These are phyloP conservation scores for Danio choprae DNA, from an alignment of 2,797 vertebrate genomes.

Conservation along the genomic window DNA sequence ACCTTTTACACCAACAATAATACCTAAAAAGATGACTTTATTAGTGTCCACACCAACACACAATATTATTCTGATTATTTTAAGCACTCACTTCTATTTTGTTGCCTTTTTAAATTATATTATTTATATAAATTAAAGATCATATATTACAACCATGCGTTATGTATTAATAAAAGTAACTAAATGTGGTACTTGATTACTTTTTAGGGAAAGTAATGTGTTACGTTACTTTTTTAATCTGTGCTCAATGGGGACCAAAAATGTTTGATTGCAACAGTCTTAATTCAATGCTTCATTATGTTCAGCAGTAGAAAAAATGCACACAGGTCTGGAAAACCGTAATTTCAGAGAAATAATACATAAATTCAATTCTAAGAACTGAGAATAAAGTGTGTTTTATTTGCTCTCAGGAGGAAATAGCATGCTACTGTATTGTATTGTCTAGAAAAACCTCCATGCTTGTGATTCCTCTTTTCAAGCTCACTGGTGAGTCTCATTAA, in stretches of 20 bases:
- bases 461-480: constrained; percentile 1
- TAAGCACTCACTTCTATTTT: no score
- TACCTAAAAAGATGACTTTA: no score
- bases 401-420: not conserved
- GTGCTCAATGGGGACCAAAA: not conserved
- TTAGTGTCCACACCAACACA: no score
- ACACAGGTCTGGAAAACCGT: not conserved
- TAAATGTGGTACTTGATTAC: no score
- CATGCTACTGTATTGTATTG: not conserved
- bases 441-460: constrained; percentile 13
- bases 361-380: not conserved
- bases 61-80: no score
- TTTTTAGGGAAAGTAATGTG: no score
- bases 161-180: no score
- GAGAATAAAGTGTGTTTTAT: not conserved
- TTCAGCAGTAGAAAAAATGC: not conserved
- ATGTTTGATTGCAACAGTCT: not conserved
- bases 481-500: constrained; percentile 29
- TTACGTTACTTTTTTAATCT: no score
- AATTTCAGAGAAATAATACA: not conserved
- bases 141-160: no score
- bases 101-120: no score
- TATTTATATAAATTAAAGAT: no score
- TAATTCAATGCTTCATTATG: not conserved
- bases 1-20: no score